Percentiles rank a stretch among this genome's conserved stretches.
phyloP scores from a whole-genome alignment of 2,888 invertebrate genomes.

The Clitarchus hookeri region DNA sequence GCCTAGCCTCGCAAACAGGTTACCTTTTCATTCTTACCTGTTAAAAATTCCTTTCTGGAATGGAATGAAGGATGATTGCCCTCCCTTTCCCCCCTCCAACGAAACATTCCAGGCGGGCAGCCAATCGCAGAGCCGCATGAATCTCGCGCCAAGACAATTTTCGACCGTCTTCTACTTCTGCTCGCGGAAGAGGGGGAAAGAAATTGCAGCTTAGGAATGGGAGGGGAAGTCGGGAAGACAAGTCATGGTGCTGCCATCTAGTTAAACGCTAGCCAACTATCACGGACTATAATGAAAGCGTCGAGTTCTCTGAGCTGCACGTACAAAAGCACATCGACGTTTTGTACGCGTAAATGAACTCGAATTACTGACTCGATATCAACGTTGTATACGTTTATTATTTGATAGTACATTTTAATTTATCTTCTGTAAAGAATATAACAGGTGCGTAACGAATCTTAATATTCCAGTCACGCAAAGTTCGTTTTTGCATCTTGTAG shows the following conservation, averaged over 20 bases:
- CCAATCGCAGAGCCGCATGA: constrained; percentile 18
- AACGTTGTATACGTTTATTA: too few relatives aligned
- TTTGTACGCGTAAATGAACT: too few relatives aligned
- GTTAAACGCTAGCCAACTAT: neutral
- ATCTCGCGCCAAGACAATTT: constrained; percentile 25
- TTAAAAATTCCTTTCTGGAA: constrained; percentile 27
- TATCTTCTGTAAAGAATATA: too few relatives aligned
- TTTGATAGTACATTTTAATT: too few relatives aligned
- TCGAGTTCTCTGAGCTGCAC: too few relatives aligned
- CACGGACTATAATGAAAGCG: neutral
- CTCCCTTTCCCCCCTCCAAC: constrained; percentile 12
- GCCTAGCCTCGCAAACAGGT: constrained; percentile 24
- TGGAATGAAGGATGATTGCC: constrained; percentile 25
- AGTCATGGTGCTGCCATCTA: neutral
- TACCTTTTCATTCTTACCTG: constrained; percentile 26
- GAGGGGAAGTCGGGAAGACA: neutral
- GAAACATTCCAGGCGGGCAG: neutral
- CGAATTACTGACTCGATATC: too few relatives aligned
- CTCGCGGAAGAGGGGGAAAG: neutral
- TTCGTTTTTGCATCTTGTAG: too few relatives aligned
- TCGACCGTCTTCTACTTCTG: constrained; percentile 18
- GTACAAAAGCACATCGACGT: too few relatives aligned
- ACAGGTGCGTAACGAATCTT: too few relatives aligned
- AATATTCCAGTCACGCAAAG: too few relatives aligned
- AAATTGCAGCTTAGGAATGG: neutral